Conservation (phyloP, 2,888 invertebrate genomes). For the Boloria selene region DNA sequence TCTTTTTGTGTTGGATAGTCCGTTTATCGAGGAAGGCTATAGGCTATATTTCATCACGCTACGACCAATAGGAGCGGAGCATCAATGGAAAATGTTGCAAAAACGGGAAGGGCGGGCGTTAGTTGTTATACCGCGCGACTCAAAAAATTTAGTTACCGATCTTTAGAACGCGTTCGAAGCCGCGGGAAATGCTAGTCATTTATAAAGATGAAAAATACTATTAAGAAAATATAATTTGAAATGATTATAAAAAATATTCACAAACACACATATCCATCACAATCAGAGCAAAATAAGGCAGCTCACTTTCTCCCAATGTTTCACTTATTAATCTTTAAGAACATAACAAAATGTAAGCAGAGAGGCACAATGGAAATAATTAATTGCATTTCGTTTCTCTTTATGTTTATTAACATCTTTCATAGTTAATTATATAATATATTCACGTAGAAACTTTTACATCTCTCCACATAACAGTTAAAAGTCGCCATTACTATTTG, state of each 20-base stretch:
- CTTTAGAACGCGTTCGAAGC: too few species aligned
- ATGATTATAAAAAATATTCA: conserved; percentile 30
- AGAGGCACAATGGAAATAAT: conserved; percentile 31
- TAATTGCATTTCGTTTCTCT: conserved; percentile 49
- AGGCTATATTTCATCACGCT: too few species aligned
- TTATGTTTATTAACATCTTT: conserved; percentile 22
- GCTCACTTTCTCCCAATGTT: conserved; percentile 65
- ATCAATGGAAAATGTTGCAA: too few species aligned
- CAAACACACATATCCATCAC: conserved; percentile 51
- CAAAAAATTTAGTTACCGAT: too few species aligned
- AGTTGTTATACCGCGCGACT: too few species aligned
- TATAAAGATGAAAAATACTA: too few species aligned
- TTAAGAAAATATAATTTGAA: conserved; percentile 2
- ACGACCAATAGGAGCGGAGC: too few species aligned
- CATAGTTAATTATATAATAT: conserved; percentile 15
- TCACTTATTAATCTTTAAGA: conserved; percentile 37
- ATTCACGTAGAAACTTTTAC: conserved; percentile 12
- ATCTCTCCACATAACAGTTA: neutral
- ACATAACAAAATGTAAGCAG: conserved; percentile 31
- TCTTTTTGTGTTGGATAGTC: too few species aligned
- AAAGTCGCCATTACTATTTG: neutral
- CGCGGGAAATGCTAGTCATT: too few species aligned
- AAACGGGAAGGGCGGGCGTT: too few species aligned
- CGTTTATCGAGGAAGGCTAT: too few species aligned
- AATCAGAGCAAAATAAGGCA: conserved; percentile 76